A percentile compares a stretch with the other conserved stretches of the same genome.
These are phyloP conservation scores for Aphyosemion australe DNA, from an alignment of 2,113 vertebrate species.

Conservation along the genomic window DNA sequence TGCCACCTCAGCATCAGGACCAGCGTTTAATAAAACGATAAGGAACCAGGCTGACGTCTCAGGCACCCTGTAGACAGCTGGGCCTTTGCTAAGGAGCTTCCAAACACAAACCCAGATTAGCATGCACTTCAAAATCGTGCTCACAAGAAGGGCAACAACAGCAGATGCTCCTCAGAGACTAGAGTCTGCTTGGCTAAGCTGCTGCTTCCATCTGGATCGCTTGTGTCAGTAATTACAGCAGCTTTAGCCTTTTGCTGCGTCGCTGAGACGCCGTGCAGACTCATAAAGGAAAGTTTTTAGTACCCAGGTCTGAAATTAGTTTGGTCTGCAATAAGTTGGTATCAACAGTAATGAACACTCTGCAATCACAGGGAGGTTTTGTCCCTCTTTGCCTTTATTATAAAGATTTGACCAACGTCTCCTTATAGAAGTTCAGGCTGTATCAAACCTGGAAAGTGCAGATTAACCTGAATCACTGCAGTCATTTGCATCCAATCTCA, in stretches of 20 bases:
- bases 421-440: too few relatives aligned
- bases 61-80: constrained; percentile 8
- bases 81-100: constrained; percentile 25
- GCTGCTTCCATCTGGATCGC: constrained; percentile 25
- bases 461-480: too few relatives aligned
- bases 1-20: not conserved
- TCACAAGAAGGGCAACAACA: not conserved
- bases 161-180: constrained; percentile 40
- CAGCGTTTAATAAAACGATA: constrained; percentile 34
- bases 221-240: constrained; percentile 32
- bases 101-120: constrained; percentile 38
- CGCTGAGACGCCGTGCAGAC: constrained; percentile 5
- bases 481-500: too few relatives aligned
- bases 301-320: not conserved
- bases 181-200: constrained; percentile 26
- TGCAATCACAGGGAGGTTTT: too few relatives aligned
- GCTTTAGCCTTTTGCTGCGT: constrained; percentile 8
- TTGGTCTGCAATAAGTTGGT: not conserved
- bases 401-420: not conserved
- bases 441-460: too few relatives aligned
- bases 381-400: not conserved
- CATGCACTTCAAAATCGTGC: constrained; percentile 23
- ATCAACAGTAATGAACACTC: not conserved
- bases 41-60: constrained; percentile 23
- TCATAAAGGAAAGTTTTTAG: not conserved